Evolutionary conservation across 1,140 invertebrate genomes (phyloP).

Genomic region (Hypothenemus hampei): DNA sequence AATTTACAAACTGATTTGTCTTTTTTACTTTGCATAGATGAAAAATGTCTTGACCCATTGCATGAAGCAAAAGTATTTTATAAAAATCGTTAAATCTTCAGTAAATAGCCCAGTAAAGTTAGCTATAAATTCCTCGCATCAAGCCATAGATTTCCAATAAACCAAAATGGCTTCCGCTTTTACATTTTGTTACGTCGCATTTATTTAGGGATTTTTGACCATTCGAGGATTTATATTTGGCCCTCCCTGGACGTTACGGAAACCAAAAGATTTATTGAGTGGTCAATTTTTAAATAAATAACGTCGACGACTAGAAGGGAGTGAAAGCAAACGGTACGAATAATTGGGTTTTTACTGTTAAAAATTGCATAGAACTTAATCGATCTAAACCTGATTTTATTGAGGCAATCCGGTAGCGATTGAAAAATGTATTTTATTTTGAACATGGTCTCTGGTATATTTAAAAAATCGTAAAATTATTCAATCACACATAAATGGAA

Average conservation of each 20-base stretch:
- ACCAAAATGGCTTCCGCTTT: constrained; percentile 31
- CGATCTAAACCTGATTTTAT: constrained; percentile 9
- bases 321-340: constrained; percentile 7
- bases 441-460: no score
- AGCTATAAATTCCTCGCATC: constrained; percentile 29
- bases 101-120: constrained; percentile 30
- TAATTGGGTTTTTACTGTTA: constrained; percentile 19
- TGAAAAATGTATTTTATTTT: no score
- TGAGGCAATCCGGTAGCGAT: constrained; percentile 5
- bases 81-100: constrained; percentile 28
- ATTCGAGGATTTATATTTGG: constrained; percentile 23
- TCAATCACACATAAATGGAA: no score
- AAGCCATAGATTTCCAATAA: constrained; percentile 28
- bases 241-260: constrained; percentile 13
- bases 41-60: no score
- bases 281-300: constrained; percentile 28
- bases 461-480: no score
- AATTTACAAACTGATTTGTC: no score
- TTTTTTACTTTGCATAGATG: not conserved
- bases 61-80: not conserved
- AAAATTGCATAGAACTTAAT: constrained; percentile 16
- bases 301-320: constrained; percentile 13
- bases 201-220: constrained; percentile 35
- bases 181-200: constrained; percentile 33
- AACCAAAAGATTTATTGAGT: constrained; percentile 18